phyloP scores from a whole-genome alignment of 2,888 invertebrate genomes.

The Helleia helle region DNA sequence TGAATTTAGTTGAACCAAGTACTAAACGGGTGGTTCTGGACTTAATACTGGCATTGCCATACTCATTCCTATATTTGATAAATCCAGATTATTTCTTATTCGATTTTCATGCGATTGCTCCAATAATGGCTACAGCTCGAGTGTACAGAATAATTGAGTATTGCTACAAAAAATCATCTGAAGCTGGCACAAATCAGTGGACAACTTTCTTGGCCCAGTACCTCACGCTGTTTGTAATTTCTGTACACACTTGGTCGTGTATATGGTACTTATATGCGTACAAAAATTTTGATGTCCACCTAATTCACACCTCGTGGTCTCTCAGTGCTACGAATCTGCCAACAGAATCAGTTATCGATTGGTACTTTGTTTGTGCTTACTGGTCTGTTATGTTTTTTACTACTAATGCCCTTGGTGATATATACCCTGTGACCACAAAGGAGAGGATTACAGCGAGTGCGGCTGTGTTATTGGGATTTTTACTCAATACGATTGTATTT shows the following conservation, averaged over 20 bases:
- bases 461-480: slow-evolving; percentile 55
- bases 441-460: slow-evolving; percentile 52
- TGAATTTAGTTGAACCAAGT: slow-evolving; percentile 58
- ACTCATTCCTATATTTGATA: slow-evolving; percentile 45
- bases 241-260: slow-evolving; percentile 62
- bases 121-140: slow-evolving; percentile 49
- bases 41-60: slow-evolving; percentile 48
- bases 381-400: slow-evolving; percentile 64
- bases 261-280: slow-evolving; percentile 61
- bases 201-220: slow-evolving; percentile 64
- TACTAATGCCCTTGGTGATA: slow-evolving; percentile 59
- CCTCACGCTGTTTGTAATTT: slow-evolving; percentile 51
- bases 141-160: slow-evolving; percentile 56
- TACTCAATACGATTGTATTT: slow-evolving; percentile 61
- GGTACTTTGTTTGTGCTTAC: slow-evolving; percentile 63
- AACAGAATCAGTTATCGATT: slow-evolving; percentile 49
- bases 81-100: slow-evolving; percentile 25
- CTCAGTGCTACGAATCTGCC: slow-evolving; percentile 45
- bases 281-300: slow-evolving; percentile 42
- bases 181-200: slow-evolving; percentile 66
- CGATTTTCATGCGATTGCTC: slow-evolving; percentile 47
- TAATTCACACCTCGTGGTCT: slow-evolving; percentile 53
- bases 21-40: slow-evolving; percentile 43
- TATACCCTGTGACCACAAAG: slow-evolving; percentile 54
- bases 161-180: slow-evolving; percentile 52